Conservation (phyloP, 2,113 vertebrate genomes). For the Pelvicachromis taeniatus region DNA sequence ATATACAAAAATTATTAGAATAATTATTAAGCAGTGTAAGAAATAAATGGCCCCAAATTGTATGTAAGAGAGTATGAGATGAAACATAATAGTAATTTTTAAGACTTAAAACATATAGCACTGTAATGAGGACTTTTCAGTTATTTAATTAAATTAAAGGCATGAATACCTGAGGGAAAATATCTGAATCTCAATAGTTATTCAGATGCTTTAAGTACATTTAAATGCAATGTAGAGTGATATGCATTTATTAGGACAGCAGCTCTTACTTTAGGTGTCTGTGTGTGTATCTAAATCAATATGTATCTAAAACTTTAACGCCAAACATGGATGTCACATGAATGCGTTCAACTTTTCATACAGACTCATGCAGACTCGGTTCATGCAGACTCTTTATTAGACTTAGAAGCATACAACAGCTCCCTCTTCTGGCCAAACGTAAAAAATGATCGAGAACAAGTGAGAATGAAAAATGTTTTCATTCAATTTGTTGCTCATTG, state of each 20-base stretch:
- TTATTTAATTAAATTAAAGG: not conserved
- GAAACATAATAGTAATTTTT: not conserved
- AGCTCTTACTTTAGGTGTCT: not conserved
- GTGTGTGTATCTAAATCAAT: not conserved
- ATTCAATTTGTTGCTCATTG: not conserved
- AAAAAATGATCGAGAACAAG: not conserved
- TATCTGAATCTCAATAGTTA: not conserved
- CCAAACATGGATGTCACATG: not conserved
- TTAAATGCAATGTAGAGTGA: not conserved
- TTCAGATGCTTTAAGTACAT: not conserved
- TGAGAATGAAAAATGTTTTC: not conserved
- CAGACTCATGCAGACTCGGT: not conserved
- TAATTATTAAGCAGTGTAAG: not conserved
- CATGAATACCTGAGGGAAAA: not conserved
- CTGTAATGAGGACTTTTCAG: not conserved
- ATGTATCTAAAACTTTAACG: not conserved
- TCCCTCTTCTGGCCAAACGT: constrained; percentile 25
- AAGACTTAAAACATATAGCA: not conserved
- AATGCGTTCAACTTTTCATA: no score
- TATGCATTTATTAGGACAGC: not conserved
- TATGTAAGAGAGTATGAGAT: not conserved
- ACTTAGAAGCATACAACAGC: not conserved
- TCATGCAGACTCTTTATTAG: not conserved
- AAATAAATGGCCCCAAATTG: not conserved
- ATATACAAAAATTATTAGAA: not conserved